phyloP scores from a whole-genome alignment of 1,140 invertebrate species.

The Nasonia giraulti region DNA sequence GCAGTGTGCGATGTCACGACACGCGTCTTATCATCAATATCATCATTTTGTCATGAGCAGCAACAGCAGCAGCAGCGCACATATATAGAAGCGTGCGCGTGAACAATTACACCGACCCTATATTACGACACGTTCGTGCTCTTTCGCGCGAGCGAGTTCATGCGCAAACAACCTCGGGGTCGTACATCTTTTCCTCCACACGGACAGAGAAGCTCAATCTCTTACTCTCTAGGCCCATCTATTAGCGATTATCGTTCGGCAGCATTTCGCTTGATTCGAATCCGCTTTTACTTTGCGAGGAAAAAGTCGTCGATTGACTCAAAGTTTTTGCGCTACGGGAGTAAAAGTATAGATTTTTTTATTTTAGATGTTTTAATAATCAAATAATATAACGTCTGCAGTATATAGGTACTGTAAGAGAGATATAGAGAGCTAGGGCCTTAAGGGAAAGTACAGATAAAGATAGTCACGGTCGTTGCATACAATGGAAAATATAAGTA shows the following conservation, averaged over 20 bases:
- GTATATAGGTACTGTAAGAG: no score
- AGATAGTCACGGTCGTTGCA: no score
- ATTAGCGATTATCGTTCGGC: not conserved
- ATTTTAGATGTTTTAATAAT: no score
- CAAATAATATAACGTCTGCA: no score
- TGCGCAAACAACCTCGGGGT: not conserved
- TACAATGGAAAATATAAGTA: no score
- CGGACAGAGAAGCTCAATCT: not conserved
- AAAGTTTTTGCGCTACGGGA: no score
- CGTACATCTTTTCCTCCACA: not conserved
- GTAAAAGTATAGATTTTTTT: no score
- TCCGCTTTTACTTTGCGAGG: not conserved
- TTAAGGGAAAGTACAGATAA: no score
- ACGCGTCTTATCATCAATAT: not conserved
- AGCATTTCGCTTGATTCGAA: not conserved
- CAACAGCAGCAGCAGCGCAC: no score
- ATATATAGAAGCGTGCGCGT: not conserved
- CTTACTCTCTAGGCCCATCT: not conserved
- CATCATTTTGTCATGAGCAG: not conserved
- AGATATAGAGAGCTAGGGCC: no score
- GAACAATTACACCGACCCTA: conserved; percentile 2
- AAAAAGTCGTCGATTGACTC: no score
- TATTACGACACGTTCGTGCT: conserved; percentile 6
- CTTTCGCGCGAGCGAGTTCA: not conserved
- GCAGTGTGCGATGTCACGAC: not conserved